Evolutionary conservation across 1,140 invertebrate species (phyloP).

Genomic region (Maconellicoccus hirsutus): DNA sequence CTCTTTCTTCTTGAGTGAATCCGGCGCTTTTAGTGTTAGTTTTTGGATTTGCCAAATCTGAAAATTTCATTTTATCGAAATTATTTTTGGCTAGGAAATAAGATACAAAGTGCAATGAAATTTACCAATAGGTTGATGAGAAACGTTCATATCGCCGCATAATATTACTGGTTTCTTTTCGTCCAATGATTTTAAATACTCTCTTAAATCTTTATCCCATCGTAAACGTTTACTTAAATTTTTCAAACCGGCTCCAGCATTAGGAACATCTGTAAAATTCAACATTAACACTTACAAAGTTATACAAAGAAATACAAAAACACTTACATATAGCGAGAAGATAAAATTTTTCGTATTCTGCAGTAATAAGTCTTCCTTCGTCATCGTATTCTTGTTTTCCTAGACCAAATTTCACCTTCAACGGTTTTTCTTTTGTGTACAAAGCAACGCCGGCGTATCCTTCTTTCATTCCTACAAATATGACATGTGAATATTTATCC

Average conservation of each 20-base stretch:
- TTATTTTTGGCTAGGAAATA: background rate
- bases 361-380: constrained; percentile 88
- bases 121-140: constrained; percentile 84
- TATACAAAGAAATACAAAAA: background rate
- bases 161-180: constrained; percentile 86
- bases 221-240: constrained; percentile 76
- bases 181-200: constrained; percentile 68
- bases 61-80: background rate
- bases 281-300: background rate
- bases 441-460: constrained; percentile 91
- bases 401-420: constrained; percentile 75
- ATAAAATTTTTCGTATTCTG: constrained; percentile 87
- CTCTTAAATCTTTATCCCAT: constrained; percentile 77
- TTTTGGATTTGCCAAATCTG: constrained; percentile 90
- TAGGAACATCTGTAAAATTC: constrained; percentile 42
- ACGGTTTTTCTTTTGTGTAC: constrained; percentile 70
- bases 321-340: constrained; percentile 57
- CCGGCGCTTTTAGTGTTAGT: constrained; percentile 86
- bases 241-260: constrained; percentile 64
- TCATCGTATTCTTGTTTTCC: constrained; percentile 54
- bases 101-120: background rate
- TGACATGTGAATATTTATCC: too few relatives aligned
- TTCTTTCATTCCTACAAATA: constrained; percentile 47
- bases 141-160: constrained; percentile 94
- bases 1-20: constrained; percentile 87